Conservation (phyloP, 2,797 vertebrate species). For the Molossus molossus region DNA sequence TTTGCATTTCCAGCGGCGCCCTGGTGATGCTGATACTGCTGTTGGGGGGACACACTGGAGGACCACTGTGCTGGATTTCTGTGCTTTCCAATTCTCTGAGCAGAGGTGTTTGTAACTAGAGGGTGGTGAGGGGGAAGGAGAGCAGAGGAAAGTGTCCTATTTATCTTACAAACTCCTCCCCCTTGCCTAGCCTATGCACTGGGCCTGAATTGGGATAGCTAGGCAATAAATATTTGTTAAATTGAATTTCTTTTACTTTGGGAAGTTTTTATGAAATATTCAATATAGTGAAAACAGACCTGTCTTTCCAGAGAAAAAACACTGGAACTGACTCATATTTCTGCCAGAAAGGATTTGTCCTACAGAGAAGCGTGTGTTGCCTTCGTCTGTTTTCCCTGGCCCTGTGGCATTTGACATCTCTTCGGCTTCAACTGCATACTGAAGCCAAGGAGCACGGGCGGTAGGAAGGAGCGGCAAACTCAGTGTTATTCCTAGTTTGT, state of each 20-base stretch:
- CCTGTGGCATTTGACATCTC: not conserved
- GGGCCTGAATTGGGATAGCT: not conserved
- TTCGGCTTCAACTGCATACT: not conserved
- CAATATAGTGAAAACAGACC: not conserved
- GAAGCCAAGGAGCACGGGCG: not conserved
- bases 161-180: not conserved
- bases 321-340: constrained; percentile 32
- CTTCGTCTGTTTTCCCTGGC: not conserved
- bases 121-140: not conserved
- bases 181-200: not conserved
- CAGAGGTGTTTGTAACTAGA: not conserved
- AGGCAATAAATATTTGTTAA: constrained; percentile 38
- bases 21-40: not conserved
- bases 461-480: not conserved
- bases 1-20: not conserved
- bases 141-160: not conserved
- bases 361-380: not conserved
- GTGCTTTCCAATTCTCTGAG: not conserved
- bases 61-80: not conserved
- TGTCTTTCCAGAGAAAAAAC: constrained; percentile 32
- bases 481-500: not conserved
- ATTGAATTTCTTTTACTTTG: constrained; percentile 65
- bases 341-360: constrained; percentile 15
- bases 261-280: constrained; percentile 63
- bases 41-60: not conserved